Conservation (phyloP, 1,140 invertebrate species). For the Capitella teleta region DNA sequence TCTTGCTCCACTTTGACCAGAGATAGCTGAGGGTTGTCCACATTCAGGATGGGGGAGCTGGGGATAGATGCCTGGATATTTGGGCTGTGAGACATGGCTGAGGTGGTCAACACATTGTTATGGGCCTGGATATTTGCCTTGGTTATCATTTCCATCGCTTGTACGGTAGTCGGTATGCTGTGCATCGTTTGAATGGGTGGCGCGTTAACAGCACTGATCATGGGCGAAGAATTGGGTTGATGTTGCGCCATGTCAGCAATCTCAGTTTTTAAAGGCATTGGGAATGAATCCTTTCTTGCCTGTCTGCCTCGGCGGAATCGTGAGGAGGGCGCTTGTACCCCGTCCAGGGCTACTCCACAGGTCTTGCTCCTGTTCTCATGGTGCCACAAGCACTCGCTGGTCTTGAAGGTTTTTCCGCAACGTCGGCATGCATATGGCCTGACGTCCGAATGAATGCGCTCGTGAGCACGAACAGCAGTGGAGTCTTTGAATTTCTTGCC, state of each 20-base stretch:
- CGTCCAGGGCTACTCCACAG: constrained; percentile 8
- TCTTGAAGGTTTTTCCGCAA: constrained; percentile 14
- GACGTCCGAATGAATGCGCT: constrained; percentile 12
- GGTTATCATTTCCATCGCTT: too few species aligned
- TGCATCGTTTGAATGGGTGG: too few species aligned
- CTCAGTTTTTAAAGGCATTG: too few species aligned
- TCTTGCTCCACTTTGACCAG: constrained; percentile 2
- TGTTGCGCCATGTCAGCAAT: too few species aligned
- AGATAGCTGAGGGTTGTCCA: not conserved
- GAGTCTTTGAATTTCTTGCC: constrained; percentile 15
- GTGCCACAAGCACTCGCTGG: constrained; percentile 15
- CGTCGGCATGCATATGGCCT: constrained; percentile 11
- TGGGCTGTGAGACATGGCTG: too few species aligned
- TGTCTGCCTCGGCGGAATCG: not conserved
- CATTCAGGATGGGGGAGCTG: too few species aligned
- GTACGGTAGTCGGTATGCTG: too few species aligned
- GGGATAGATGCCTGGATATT: too few species aligned
- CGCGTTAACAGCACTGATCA: too few species aligned
- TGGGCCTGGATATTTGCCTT: too few species aligned
- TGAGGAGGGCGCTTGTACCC: not conserved
- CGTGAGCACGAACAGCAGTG: constrained; percentile 14
- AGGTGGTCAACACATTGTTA: too few species aligned
- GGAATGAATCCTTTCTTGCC: not conserved
- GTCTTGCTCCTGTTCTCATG: constrained; percentile 15
- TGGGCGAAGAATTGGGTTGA: too few species aligned